phyloP scores from a whole-genome alignment of 23 tunicate genomes.

The Botrylloides violaceus region DNA sequence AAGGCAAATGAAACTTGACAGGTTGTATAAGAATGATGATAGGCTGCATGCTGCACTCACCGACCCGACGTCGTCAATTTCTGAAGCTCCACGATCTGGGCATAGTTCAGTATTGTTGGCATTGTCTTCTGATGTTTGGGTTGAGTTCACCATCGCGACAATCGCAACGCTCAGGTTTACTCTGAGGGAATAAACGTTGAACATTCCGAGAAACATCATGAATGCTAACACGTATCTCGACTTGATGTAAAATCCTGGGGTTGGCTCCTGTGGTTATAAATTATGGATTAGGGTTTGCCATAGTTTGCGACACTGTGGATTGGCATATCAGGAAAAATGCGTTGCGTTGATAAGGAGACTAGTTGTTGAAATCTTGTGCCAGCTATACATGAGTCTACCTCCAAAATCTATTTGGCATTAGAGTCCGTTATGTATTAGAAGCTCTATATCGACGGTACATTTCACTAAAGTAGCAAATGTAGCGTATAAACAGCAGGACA shows the following conservation, averaged over 20 bases:
- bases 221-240: constrained; percentile 59
- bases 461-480: too few species aligned
- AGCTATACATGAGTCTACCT: too few species aligned
- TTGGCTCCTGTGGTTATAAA: constrained; percentile 57
- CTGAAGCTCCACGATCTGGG: constrained; percentile 55
- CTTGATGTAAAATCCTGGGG: constrained; percentile 78
- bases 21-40: not conserved
- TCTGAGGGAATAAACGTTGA: constrained; percentile 66
- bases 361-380: too few species aligned
- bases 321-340: too few species aligned
- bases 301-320: too few species aligned
- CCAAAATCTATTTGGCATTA: too few species aligned
- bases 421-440: too few species aligned
- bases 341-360: too few species aligned
- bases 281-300: too few species aligned
- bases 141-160: constrained; percentile 81
- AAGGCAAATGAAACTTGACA: too few species aligned
- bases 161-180: constrained; percentile 76
- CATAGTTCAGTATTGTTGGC: constrained; percentile 47
- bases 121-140: not conserved
- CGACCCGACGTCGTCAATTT: constrained; percentile 6
- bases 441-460: too few species aligned
- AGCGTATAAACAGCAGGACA: too few species aligned
- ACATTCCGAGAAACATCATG: constrained; percentile 80
- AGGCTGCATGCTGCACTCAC: not conserved